Percentiles rank a stretch among this genome's conserved stretches.
Conservation (phyloP, 2,888 invertebrate species). For the Agrenia bidenticulata region DNA sequence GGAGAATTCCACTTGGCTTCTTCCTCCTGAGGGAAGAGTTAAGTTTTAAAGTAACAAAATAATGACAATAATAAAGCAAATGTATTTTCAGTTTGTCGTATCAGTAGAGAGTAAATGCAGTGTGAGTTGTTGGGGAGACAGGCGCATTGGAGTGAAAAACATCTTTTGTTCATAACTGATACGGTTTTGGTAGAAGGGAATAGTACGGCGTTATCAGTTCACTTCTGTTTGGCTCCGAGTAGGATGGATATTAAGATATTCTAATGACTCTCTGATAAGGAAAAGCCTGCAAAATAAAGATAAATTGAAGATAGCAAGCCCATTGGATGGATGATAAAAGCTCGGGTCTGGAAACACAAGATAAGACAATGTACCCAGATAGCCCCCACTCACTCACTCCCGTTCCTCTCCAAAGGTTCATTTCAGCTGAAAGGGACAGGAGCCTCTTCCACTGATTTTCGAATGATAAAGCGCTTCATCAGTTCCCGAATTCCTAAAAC, state of each 20-base stretch:
- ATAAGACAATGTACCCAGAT: constrained; percentile 52
- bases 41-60: constrained; percentile 14
- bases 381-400: constrained; percentile 18
- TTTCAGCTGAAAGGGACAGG: constrained; percentile 40
- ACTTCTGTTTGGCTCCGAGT: constrained; percentile 53
- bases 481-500: constrained; percentile 43
- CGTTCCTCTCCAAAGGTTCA: constrained; percentile 26
- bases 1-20: too few species aligned
- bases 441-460: constrained; percentile 33
- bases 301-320: constrained; percentile 53
- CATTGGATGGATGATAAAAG: constrained; percentile 53
- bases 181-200: constrained; percentile 32
- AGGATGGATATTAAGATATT: constrained; percentile 56
- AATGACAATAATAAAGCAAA: constrained; percentile 17
- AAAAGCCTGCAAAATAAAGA: constrained; percentile 54
- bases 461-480: constrained; percentile 46
- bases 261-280: constrained; percentile 55
- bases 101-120: constrained; percentile 21
- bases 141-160: constrained; percentile 46
- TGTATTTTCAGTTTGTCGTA: constrained; percentile 1
- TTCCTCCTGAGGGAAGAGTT: constrained; percentile 13
- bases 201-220: constrained; percentile 51
- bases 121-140: constrained; percentile 19
- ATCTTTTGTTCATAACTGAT: constrained; percentile 49
- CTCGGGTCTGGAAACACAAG: constrained; percentile 52